These are phyloP conservation scores for Pemphigus obesinymphae DNA, from an alignment of 1,140 invertebrate genomes.

Conservation along the genomic window DNA sequence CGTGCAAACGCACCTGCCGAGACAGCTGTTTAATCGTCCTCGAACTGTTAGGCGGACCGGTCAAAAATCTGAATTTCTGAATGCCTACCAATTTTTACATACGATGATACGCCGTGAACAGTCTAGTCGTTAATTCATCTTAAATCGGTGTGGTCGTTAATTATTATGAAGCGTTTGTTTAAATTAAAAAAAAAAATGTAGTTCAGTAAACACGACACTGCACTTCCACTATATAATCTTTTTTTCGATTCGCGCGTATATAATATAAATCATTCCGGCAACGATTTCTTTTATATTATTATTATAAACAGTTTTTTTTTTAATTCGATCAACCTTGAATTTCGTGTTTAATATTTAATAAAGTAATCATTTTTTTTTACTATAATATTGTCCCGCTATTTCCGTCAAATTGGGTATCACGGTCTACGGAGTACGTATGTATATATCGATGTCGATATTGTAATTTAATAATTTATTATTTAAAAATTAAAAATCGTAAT, in stretches of 20 bases:
- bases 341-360: background rate
- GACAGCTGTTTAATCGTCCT: background rate
- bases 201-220: too few relatives aligned
- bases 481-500: too few relatives aligned
- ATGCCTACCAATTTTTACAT: background rate
- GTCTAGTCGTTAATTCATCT: background rate
- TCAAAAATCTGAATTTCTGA: background rate
- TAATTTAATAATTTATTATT: too few relatives aligned
- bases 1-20: background rate
- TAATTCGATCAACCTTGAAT: slow-evolving; percentile 20
- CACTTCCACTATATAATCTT: too few relatives aligned
- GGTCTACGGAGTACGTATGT: background rate
- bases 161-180: too few relatives aligned
- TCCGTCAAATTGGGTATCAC: too few relatives aligned
- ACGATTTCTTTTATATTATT: too few relatives aligned
- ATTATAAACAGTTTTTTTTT: background rate
- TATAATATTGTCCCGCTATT: too few relatives aligned
- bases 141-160: background rate
- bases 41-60: background rate
- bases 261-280: background rate
- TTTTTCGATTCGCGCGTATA: too few relatives aligned
- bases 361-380: background rate
- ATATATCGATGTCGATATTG: background rate
- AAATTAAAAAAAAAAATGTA: slow-evolving; percentile 36
- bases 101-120: background rate